Percentiles rank a stretch among this genome's conserved stretches.
Evolutionary conservation across 2,113 vertebrate species (phyloP).

Genomic region (Pseudorasbora parva): DNA sequence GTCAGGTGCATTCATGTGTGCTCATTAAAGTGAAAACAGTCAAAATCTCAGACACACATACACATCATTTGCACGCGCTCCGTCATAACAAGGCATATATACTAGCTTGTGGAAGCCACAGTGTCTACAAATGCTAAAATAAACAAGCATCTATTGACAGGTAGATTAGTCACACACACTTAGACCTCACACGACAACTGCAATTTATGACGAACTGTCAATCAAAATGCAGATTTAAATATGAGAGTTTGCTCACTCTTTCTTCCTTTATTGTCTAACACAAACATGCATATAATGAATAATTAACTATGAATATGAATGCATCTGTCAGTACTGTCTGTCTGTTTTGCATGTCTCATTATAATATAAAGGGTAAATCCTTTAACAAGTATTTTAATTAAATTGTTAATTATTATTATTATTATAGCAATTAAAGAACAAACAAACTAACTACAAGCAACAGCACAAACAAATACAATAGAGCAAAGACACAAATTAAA

Average conservation of each 20-base stretch:
- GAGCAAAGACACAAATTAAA: too few species aligned
- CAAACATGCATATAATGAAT: constrained; percentile 9
- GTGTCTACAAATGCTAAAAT: constrained; percentile 35
- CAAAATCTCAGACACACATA: constrained; percentile 41
- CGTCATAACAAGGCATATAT: constrained; percentile 1
- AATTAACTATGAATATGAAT: neutral
- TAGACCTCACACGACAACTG: constrained; percentile 16
- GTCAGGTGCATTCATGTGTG: constrained; percentile 14
- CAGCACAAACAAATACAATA: too few species aligned
- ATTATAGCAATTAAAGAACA: too few species aligned
- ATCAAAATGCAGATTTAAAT: constrained; percentile 34
- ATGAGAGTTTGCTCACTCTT: neutral
- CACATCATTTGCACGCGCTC: constrained; percentile 22
- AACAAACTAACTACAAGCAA: too few species aligned
- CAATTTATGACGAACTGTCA: constrained; percentile 39
- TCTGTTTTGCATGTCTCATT: neutral
- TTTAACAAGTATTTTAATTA: neutral
- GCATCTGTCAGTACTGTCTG: too few species aligned
- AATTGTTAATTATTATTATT: neutral
- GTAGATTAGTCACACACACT: constrained; percentile 44
- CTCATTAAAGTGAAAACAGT: constrained; percentile 46
- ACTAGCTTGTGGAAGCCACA: constrained; percentile 7
- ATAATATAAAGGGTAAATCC: neutral
- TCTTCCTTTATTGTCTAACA: constrained; percentile 14
- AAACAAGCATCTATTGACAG: constrained; percentile 42